Conservation (phyloP, 2,888 invertebrate genomes). For the Callinectes sapidus region DNA sequence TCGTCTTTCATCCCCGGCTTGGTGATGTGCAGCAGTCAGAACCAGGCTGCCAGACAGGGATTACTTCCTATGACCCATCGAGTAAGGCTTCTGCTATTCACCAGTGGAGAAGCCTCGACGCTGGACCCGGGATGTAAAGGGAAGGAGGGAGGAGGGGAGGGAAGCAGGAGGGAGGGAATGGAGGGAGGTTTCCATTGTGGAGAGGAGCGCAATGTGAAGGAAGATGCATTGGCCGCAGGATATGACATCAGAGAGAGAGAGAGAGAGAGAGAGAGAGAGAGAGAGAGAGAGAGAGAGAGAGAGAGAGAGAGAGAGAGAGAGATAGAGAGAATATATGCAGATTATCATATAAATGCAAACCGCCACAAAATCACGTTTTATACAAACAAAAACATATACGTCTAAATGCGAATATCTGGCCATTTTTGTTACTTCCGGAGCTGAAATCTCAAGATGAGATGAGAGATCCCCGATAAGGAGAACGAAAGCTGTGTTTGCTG, state of each 20-base stretch:
- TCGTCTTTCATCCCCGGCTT: slow-evolving; percentile 8
- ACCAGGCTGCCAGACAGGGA: neutral
- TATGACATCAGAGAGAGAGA: neutral
- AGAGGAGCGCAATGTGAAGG: neutral
- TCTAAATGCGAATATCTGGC: neutral
- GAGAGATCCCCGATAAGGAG: neutral
- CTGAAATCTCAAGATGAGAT: neutral
- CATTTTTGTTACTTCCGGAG: neutral
- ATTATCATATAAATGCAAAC: neutral
- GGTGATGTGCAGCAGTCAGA: neutral
- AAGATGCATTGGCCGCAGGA: neutral
- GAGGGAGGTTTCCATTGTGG: too few relatives aligned
- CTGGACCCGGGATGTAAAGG: neutral
- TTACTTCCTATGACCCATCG: slow-evolving; percentile 16
- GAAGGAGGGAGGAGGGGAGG: neutral
- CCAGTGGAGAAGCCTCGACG: neutral
- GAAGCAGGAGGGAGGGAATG: neutral
- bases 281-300: slow-evolving; percentile 43
- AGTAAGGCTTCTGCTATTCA: slow-evolving; percentile 21
- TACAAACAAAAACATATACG: neutral
- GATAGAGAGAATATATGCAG: neutral
- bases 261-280: slow-evolving; percentile 39
- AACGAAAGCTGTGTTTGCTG: neutral
- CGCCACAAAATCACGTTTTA: neutral
- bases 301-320: slow-evolving; percentile 26